Conservation (phyloP, 1,140 invertebrate species). For the Belonocnema kinseyi region DNA sequence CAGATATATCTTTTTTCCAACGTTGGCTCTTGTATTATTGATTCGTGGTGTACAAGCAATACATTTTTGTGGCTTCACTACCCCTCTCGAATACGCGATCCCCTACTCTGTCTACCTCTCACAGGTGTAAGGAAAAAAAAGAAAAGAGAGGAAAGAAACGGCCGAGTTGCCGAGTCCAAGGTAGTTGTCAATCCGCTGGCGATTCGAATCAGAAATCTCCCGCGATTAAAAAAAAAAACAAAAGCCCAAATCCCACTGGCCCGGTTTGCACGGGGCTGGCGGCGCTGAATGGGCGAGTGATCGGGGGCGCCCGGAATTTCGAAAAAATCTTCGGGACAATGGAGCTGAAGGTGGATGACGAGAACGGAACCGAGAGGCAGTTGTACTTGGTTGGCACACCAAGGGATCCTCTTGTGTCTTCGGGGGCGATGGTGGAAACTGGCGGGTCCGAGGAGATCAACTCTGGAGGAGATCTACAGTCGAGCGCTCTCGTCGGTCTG, state of each 20-base stretch:
- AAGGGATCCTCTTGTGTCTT: conserved; percentile 67
- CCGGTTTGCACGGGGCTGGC: neutral
- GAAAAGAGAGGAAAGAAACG: conserved; percentile 57
- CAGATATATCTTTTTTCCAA: conserved; percentile 50
- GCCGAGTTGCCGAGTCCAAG: conserved; percentile 48
- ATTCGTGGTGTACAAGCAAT: conserved; percentile 70
- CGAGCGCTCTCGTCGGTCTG: conserved; percentile 67
- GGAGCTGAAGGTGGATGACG: conserved; percentile 71
- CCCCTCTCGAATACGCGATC: conserved; percentile 67
- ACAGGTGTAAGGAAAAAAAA: conserved; percentile 62
- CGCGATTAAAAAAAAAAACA: conserved; percentile 15
- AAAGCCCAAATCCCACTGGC: conserved; percentile 23
- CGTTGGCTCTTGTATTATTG: conserved; percentile 63
- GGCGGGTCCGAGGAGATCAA: conserved; percentile 63
- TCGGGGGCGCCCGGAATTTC: neutral
- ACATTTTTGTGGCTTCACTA: conserved; percentile 72
- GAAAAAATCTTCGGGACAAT: conserved; percentile 49
- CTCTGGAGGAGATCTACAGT: conserved; percentile 65
- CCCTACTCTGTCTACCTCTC: conserved; percentile 60
- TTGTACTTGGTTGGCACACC: conserved; percentile 68
- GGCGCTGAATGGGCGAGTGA: neutral
- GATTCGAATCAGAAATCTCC: conserved; percentile 10
- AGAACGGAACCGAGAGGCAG: conserved; percentile 61
- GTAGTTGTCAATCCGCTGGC: conserved; percentile 26
- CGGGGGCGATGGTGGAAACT: conserved; percentile 62